These are phyloP conservation scores for Gobionotothen gibberifrons DNA, from an alignment of 2,797 vertebrate genomes.

Conservation along the genomic window DNA sequence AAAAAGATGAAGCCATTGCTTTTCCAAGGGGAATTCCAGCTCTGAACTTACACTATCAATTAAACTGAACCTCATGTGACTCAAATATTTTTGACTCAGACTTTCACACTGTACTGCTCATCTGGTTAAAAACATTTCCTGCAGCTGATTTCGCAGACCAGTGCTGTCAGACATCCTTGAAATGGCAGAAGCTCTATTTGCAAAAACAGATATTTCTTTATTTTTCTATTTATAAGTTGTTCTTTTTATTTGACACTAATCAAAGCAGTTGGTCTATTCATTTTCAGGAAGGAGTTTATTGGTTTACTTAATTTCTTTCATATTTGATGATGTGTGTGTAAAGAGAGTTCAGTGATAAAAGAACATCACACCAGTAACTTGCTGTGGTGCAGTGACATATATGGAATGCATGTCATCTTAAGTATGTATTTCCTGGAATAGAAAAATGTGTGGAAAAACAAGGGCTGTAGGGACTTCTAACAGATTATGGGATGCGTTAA, in stretches of 20 bases:
- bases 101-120: slow-evolving; percentile 25
- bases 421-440: background rate
- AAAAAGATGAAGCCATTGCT: slow-evolving; percentile 41
- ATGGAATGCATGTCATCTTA: background rate
- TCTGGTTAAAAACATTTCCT: slow-evolving; percentile 23
- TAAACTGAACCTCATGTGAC: slow-evolving; percentile 69
- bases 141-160: slow-evolving; percentile 29
- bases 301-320: background rate
- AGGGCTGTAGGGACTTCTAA: background rate
- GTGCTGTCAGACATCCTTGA: background rate
- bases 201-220: too few relatives aligned
- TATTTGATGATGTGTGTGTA: slow-evolving; percentile 7
- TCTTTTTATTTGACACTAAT: too few relatives aligned
- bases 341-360: background rate
- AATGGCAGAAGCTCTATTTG: background rate
- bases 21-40: slow-evolving; percentile 70
- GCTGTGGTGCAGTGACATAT: background rate
- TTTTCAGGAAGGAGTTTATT: too few relatives aligned
- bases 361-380: background rate
- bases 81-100: slow-evolving; percentile 29
- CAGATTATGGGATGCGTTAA: background rate
- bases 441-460: slow-evolving; percentile 8
- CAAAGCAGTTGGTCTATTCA: too few relatives aligned
- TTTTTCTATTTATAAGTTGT: too few relatives aligned
- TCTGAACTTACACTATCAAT: slow-evolving; percentile 41